phyloP scores from a whole-genome alignment of 1,140 invertebrate genomes.

The Microplitis mediator region DNA sequence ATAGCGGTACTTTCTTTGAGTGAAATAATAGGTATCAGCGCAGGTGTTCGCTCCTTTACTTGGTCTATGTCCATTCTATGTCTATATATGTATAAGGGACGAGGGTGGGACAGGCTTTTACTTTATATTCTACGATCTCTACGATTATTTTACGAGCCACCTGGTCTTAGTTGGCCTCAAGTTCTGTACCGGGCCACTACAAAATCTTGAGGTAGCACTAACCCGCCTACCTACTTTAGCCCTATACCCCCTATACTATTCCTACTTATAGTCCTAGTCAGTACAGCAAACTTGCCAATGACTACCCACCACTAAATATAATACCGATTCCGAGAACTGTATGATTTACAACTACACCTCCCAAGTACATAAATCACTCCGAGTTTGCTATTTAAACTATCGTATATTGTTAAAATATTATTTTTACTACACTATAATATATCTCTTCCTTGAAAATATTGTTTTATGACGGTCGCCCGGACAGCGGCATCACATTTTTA shows the following conservation, averaged over 20 bases:
- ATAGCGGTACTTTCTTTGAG: not conserved
- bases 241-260: too few species aligned
- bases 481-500: too few species aligned
- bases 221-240: too few species aligned
- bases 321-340: slow-evolving; percentile 36
- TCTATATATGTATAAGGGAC: slow-evolving; percentile 15
- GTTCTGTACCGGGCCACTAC: not conserved
- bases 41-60: slow-evolving; percentile 9
- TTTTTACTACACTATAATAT: too few species aligned
- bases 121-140: slow-evolving; percentile 17
- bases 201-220: slow-evolving; percentile 10
- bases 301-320: slow-evolving; percentile 21
- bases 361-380: slow-evolving; percentile 1
- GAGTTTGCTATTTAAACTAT: too few species aligned
- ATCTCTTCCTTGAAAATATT: too few species aligned
- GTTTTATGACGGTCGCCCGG: too few species aligned
- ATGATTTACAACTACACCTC: slow-evolving; percentile 18
- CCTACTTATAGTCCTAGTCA: slow-evolving; percentile 2
- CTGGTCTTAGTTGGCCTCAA: slow-evolving; percentile 32
- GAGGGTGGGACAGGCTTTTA: slow-evolving; percentile 30
- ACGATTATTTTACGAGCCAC: slow-evolving; percentile 50
- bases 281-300: too few species aligned
- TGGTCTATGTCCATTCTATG: too few species aligned
- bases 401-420: too few species aligned
- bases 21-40: not conserved